Conservation (phyloP, 2,888 invertebrate genomes). For the Alviniconcha strummeri region DNA sequence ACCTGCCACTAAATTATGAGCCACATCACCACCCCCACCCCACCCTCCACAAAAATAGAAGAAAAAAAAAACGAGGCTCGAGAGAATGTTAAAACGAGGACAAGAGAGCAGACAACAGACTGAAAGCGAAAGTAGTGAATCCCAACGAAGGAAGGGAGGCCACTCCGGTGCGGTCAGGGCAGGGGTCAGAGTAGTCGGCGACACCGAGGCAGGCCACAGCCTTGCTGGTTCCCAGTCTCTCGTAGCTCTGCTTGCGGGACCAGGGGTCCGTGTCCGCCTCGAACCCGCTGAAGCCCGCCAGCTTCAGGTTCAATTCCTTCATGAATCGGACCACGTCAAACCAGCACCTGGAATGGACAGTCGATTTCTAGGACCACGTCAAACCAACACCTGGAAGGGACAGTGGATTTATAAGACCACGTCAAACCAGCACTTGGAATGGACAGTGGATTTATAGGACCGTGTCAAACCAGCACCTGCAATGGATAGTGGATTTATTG, state of each 20-base stretch:
- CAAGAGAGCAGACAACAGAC: too few relatives aligned
- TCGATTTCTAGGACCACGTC: not conserved
- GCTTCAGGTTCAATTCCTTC: conserved; percentile 4
- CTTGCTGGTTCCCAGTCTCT: not conserved
- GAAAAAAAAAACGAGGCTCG: too few relatives aligned
- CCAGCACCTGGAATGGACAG: not conserved
- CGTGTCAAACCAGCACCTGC: too few relatives aligned
- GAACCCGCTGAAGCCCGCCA: not conserved
- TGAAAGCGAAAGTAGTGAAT: not conserved
- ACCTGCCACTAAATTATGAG: too few relatives aligned
- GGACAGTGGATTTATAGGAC: not conserved
- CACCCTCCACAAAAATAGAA: too few relatives aligned
- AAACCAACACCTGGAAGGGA: too few relatives aligned
- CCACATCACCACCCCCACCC: too few relatives aligned
- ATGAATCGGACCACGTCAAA: not conserved
- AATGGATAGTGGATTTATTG: not conserved
- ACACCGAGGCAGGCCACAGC: not conserved
- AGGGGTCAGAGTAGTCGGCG: not conserved
- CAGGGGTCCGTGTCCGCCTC: not conserved
- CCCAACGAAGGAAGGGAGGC: not conserved
- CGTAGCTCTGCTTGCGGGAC: not conserved
- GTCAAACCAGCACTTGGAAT: not conserved
- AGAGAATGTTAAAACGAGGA: too few relatives aligned
- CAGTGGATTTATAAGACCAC: not conserved
- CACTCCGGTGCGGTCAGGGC: not conserved